phyloP scores from a whole-genome alignment of 2,888 invertebrate species.

The Limulus polyphemus region DNA sequence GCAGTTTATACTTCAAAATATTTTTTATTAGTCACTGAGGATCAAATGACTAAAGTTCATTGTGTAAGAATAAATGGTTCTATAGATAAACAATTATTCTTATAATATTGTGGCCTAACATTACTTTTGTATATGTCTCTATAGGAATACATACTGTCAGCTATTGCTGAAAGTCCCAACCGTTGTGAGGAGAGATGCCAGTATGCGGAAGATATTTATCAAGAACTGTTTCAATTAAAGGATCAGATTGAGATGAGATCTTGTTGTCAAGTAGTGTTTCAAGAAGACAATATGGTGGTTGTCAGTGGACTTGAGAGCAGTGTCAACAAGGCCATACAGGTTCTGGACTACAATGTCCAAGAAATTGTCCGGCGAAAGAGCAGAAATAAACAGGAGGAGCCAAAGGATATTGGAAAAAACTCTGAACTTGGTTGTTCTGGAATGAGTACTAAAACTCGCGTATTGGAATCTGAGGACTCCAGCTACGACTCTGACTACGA shows the following conservation, averaged over 20 bases:
- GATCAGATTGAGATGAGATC: constrained; percentile 21
- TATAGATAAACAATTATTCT: too few species aligned
- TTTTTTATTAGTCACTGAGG: too few species aligned
- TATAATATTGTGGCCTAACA: too few species aligned
- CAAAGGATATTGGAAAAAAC: too few species aligned
- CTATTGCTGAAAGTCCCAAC: constrained; percentile 12
- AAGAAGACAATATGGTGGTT: constrained; percentile 12
- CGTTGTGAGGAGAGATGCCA: constrained; percentile 17
- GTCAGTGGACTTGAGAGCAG: constrained; percentile 17
- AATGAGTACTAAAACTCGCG: constrained; percentile 9
- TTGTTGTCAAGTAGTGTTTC: constrained; percentile 16
- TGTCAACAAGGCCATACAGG: constrained; percentile 15
- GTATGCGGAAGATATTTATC: constrained; percentile 18
- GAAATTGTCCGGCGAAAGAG: constrained; percentile 6
- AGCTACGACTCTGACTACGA: constrained; percentile 66
- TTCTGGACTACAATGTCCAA: constrained; percentile 17
- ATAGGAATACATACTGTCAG: constrained; percentile 21
- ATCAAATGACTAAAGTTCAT: too few species aligned
- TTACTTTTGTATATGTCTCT: too few species aligned
- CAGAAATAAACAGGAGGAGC: not conserved
- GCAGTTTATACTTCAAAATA: too few species aligned
- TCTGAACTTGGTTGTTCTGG: too few species aligned
- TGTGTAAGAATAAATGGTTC: too few species aligned
- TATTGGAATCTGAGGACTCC: constrained; percentile 52
- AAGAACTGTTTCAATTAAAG: constrained; percentile 15